These are phyloP conservation scores for Dryadula phaetusa DNA, from an alignment of 2,888 invertebrate genomes.

Conservation along the genomic window DNA sequence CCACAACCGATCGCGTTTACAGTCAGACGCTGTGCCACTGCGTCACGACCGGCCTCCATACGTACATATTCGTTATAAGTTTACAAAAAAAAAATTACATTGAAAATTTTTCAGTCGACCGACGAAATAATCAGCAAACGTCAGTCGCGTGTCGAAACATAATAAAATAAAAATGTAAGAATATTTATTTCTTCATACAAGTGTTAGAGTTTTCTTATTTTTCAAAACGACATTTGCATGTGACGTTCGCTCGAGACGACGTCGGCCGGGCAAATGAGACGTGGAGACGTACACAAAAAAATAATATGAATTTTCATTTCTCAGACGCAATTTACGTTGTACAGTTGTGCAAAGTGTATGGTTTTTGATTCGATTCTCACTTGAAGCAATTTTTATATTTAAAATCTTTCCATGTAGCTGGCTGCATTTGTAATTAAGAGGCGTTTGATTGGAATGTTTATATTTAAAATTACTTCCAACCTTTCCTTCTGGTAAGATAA, in stretches of 20 bases:
- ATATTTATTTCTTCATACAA: conserved; percentile 19
- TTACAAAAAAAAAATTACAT: conserved; percentile 2
- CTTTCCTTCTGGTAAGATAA: no score
- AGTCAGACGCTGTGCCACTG: no score
- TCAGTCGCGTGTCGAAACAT: conserved; percentile 66
- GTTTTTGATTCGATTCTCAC: not conserved
- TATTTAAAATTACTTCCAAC: no score
- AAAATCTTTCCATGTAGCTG: no score
- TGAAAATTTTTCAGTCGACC: not conserved
- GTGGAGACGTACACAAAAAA: conserved; percentile 42
- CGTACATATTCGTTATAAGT: not conserved
- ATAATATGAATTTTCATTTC: conserved; percentile 24
- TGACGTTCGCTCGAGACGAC: conserved; percentile 59
- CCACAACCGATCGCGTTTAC: no score
- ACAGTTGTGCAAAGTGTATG: not conserved
- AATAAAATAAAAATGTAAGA: conserved; percentile 57
- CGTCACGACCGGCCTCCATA: not conserved
- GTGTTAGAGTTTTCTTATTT: conserved; percentile 60
- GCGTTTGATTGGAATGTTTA: no score
- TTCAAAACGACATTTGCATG: conserved; percentile 60
- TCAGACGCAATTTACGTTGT: conserved; percentile 8
- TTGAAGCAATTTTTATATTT: not conserved
- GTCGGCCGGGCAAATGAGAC: conserved; percentile 56
- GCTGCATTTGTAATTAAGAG: no score
- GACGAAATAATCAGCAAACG: conserved; percentile 50